Evolutionary conservation across 1,140 invertebrate genomes (phyloP).

Genomic region (Drosophila kikkawai): DNA sequence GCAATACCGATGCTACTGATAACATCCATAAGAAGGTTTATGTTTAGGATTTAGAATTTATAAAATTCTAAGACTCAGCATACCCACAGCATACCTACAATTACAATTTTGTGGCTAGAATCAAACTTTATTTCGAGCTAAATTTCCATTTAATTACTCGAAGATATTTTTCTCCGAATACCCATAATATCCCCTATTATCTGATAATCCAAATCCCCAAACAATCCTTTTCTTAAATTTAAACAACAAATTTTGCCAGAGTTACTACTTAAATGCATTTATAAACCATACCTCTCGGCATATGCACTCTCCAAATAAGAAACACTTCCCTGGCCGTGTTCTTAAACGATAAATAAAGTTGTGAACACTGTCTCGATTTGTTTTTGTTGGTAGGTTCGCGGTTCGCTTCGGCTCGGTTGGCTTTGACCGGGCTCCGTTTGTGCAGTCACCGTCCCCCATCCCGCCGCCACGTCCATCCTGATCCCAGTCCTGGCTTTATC

Average conservation of each 20-base stretch:
- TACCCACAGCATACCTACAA: too few relatives aligned
- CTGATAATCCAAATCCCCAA: background rate
- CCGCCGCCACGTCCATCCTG: conserved; percentile 22
- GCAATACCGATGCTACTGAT: conserved; percentile 29
- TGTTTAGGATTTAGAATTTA: background rate
- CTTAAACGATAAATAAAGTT: conserved; percentile 77
- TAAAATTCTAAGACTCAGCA: too few relatives aligned
- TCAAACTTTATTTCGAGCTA: background rate
- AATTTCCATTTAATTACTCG: background rate
- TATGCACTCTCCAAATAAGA: background rate
- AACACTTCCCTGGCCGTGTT: conserved; percentile 46
- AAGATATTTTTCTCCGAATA: background rate
- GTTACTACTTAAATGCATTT: background rate
- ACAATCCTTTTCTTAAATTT: background rate
- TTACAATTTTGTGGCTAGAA: background rate
- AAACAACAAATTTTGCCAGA: background rate
- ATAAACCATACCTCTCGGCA: background rate
- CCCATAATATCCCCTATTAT: too few relatives aligned
- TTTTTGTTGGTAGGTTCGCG: conserved; percentile 46
- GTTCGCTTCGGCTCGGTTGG: conserved; percentile 16
- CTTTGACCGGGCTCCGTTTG: conserved; percentile 15
- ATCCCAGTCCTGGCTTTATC: conserved; percentile 49
- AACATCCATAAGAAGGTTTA: background rate
- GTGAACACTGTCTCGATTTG: conserved; percentile 78
- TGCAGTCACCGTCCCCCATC: conserved; percentile 11